These are phyloP conservation scores for Anoncus sp. DNA, from an alignment of 2,888 invertebrate genomes.

Conservation along the genomic window DNA sequence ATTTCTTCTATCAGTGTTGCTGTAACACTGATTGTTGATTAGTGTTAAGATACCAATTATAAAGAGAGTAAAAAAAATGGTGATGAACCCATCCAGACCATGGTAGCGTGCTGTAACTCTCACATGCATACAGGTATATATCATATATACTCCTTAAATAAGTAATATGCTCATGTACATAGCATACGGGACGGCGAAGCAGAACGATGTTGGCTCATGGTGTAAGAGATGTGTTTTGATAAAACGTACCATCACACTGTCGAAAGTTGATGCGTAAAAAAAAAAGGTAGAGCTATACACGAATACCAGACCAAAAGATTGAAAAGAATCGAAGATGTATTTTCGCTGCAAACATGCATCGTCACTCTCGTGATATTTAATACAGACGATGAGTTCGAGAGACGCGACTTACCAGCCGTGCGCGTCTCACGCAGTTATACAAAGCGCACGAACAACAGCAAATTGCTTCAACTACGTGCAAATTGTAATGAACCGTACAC, in stretches of 20 bases:
- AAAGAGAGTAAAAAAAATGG: too few species aligned
- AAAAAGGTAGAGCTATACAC: slow-evolving; percentile 3
- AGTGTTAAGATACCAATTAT: too few species aligned
- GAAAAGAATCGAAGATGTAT: slow-evolving; percentile 32
- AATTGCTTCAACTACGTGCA: slow-evolving; percentile 17
- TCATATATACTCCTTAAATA: not conserved
- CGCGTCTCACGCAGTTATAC: too few species aligned
- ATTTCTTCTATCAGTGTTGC: too few species aligned
- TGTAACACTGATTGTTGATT: too few species aligned
- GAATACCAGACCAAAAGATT: slow-evolving; percentile 1
- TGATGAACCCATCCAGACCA: too few species aligned
- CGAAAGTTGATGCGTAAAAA: slow-evolving; percentile 21
- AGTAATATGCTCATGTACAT: not conserved
- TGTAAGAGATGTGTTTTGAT: slow-evolving; percentile 22
- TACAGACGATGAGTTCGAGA: slow-evolving; percentile 2
- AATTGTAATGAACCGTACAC: slow-evolving; percentile 37
- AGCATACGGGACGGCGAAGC: not conserved
- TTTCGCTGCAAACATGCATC: slow-evolving; percentile 37
- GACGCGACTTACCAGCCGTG: too few species aligned
- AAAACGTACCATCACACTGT: slow-evolving; percentile 26
- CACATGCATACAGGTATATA: too few species aligned
- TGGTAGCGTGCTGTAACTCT: too few species aligned
- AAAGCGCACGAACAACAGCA: slow-evolving; percentile 25
- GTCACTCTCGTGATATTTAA: slow-evolving; percentile 46
- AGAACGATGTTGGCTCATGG: not conserved